Evolutionary conservation across 2,888 invertebrate species (phyloP).

Genomic region (Erannis defoliaria): DNA sequence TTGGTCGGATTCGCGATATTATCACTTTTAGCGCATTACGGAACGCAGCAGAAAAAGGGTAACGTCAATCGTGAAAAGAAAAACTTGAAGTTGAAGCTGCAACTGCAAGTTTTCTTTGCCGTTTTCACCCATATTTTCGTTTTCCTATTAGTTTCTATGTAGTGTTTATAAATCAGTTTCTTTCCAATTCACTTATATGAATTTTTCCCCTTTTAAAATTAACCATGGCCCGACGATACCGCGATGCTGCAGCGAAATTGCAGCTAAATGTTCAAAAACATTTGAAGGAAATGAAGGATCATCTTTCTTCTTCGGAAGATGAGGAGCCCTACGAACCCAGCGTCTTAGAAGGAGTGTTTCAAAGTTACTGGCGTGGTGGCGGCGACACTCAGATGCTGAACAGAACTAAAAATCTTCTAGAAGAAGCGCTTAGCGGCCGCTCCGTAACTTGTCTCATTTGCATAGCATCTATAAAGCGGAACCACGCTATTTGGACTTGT

Average conservation of each 20-base stretch:
- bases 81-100: neutral
- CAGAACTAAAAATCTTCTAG: constrained; percentile 90
- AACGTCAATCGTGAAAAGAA: no score
- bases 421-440: constrained; percentile 93
- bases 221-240: constrained; percentile 75
- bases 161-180: neutral
- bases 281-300: constrained; percentile 74
- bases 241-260: constrained; percentile 78
- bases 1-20: no score
- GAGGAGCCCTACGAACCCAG: constrained; percentile 75
- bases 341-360: constrained; percentile 74
- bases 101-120: neutral
- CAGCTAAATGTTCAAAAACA: constrained; percentile 80
- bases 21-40: no score
- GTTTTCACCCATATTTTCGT: neutral
- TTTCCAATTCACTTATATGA: neutral
- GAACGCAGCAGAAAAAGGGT: no score
- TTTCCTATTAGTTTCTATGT: neutral
- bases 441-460: constrained; percentile 95
- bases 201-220: neutral
- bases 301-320: constrained; percentile 78
- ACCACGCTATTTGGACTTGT: constrained; percentile 96
- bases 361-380: constrained; percentile 74
- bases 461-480: constrained; percentile 93
- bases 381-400: constrained; percentile 75